Conservation (phyloP, 2,113 vertebrate genomes). For the Phrynosoma blainvillii region DNA sequence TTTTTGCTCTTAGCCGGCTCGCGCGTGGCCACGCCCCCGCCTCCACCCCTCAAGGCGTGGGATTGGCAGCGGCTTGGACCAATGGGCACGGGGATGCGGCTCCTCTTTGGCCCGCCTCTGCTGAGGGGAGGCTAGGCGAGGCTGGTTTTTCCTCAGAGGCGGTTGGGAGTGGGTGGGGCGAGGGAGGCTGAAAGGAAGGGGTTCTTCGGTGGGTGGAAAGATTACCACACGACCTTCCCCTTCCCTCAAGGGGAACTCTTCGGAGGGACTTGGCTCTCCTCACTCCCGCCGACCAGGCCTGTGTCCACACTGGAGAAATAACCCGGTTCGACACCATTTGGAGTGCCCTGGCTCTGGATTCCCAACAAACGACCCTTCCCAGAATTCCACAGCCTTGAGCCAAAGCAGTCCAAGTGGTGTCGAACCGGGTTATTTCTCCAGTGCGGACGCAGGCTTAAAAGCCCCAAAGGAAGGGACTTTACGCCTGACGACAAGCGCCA, state of each 20-base stretch:
- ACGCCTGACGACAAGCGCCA: background rate
- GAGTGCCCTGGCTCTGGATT: too few relatives aligned
- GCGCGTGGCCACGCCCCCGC: background rate
- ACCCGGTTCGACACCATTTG: too few relatives aligned
- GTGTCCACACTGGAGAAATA: too few relatives aligned
- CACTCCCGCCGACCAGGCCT: too few relatives aligned
- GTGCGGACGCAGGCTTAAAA: too few relatives aligned
- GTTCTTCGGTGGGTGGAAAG: background rate
- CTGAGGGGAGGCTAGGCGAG: background rate
- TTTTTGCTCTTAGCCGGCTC: conserved; percentile 13
- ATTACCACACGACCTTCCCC: background rate
- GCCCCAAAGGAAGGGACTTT: too few relatives aligned
- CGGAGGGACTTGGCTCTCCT: too few relatives aligned
- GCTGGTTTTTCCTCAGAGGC: background rate
- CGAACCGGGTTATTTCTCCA: too few relatives aligned
- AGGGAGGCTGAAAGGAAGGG: background rate
- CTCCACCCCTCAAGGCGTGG: background rate
- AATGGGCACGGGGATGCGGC: conserved; percentile 8
- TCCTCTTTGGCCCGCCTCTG: background rate
- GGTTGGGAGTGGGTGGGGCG: background rate
- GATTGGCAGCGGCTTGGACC: conserved; percentile 23
- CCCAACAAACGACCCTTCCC: too few relatives aligned
- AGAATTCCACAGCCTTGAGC: too few relatives aligned
- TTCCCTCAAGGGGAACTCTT: background rate
- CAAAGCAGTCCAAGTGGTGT: too few relatives aligned